A percentile compares a stretch with the other conserved stretches of the same genome.
Evolutionary conservation across 1,140 invertebrate species (phyloP).

Genomic region (Drosophila elegans): DNA sequence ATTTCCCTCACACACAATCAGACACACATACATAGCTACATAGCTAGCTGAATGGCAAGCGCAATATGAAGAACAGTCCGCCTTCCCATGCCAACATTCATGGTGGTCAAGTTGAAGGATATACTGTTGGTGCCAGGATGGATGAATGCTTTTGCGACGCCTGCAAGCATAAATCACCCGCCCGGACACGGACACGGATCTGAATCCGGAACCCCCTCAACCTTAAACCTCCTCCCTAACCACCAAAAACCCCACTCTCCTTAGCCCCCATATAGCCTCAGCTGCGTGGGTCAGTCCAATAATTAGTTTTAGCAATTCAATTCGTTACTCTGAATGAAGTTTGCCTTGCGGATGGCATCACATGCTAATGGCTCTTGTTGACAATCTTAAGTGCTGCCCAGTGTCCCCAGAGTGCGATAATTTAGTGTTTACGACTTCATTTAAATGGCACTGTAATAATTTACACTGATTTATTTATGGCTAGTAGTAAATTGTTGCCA

Average conservation of each 20-base stretch:
- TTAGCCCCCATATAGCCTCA: not conserved
- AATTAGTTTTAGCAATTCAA: slow-evolving; percentile 62
- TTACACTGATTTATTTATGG: slow-evolving; percentile 6
- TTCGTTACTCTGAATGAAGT: slow-evolving; percentile 44
- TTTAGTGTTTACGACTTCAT: slow-evolving; percentile 24
- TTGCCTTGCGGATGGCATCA: slow-evolving; percentile 30
- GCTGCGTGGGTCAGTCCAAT: slow-evolving; percentile 35
- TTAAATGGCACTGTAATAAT: slow-evolving; percentile 5
- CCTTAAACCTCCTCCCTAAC: too few species aligned
- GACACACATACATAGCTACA: slow-evolving; percentile 13
- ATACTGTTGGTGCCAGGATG: slow-evolving; percentile 44
- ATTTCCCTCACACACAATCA: slow-evolving; percentile 58
- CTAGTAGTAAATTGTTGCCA: not conserved
- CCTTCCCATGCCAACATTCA: slow-evolving; percentile 9
- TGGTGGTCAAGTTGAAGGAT: slow-evolving; percentile 60
- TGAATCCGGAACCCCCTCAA: too few species aligned
- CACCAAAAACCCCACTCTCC: not conserved
- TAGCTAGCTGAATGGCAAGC: slow-evolving; percentile 12
- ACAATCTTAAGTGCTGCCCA: slow-evolving; percentile 42
- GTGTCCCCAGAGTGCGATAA: slow-evolving; percentile 21
- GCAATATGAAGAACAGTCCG: slow-evolving; percentile 46
- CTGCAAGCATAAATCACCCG: slow-evolving; percentile 61
- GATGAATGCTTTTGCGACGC: slow-evolving; percentile 49
- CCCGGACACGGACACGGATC: slow-evolving; percentile 2
- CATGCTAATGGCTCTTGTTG: slow-evolving; percentile 29